Base-by-base conservation (phyloP, 2,797 vertebrate genomes). In the Brachyrhaphis roseni region DNA sequence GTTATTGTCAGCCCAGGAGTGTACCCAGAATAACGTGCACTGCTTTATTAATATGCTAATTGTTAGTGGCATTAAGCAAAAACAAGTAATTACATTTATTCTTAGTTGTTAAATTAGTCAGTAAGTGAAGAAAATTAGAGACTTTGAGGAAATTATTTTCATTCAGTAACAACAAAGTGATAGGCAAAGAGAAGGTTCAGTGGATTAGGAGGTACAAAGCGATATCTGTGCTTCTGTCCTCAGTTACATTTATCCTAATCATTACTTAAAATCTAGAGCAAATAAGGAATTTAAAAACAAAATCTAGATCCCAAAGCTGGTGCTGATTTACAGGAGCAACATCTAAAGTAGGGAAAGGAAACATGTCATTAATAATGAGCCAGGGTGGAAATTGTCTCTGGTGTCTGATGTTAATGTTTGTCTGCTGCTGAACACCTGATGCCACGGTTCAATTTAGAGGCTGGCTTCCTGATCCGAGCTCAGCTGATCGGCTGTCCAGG, bases 71-170 rank as follows among this genome's bases (percentile, higher is more conserved):
- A 77, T 72, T 57, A 72, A 85, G 79, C 78, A 85, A 76, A 77
- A 82, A 74, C 81, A 53, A 76, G 82, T 83, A 87, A 90, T 89
- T 86, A 80, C 75, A 79, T 20, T 71, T 84, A 66, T 70, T 73
- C 75, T 82, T 72, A 46, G 70, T 59, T 0, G 73, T 80, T 41
- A 45, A 5, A 70, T 75, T 82, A 34, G 20, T 83, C 73, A 78
- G 51, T 74, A 26, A 53, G 23, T 51, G 59, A 83, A 59, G 75
- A 64, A 57, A 71, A 78, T 66, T 55, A 73, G 73, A 88, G 55
- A 47, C 71, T 45, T 77, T 5, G 18, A 36, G 36, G 20, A 39
- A 72, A 75, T 78, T 39, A 77, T 26, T 77, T 57, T 6, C 15
- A 8, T 57, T 55, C 26, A n/a, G 39, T 41, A 13, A 43, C 66